Evolutionary conservation across 2,113 vertebrate species (phyloP).

Genomic region (Passer domesticus): DNA sequence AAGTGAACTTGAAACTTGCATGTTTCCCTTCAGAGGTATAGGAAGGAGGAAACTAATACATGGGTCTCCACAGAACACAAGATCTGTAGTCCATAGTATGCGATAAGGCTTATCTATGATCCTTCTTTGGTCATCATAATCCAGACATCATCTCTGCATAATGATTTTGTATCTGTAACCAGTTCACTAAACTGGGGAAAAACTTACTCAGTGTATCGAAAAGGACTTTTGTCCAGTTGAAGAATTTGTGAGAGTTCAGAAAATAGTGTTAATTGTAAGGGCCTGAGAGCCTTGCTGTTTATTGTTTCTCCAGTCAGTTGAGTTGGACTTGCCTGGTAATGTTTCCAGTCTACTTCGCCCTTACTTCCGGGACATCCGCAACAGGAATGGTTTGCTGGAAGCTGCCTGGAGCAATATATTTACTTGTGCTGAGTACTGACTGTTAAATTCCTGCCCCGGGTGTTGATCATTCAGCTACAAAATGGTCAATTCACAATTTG

Average conservation of each 20-base stretch:
- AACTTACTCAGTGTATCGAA: neutral
- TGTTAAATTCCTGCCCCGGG: neutral
- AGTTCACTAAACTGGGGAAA: neutral
- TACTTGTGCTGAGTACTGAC: neutral
- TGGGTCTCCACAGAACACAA: neutral
- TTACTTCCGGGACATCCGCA: neutral
- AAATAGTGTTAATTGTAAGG: neutral
- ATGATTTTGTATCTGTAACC: neutral
- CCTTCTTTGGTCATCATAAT: neutral
- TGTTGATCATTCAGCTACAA: neutral
- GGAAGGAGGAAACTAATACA: neutral
- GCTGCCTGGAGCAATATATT: neutral
- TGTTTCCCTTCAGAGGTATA: neutral
- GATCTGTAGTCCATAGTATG: neutral
- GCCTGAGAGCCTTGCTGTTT: neutral
- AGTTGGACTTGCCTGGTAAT: neutral
- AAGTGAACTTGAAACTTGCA: neutral
- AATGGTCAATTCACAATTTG: neutral
- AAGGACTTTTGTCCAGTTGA: neutral
- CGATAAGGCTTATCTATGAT: neutral
- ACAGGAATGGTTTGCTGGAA: neutral
- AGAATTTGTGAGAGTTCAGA: neutral
- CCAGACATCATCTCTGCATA: too few relatives aligned
- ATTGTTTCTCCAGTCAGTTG: neutral
- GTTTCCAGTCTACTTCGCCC: neutral